Conservation (phyloP, 2,888 invertebrate species). For the Drosophila sordidula region DNA sequence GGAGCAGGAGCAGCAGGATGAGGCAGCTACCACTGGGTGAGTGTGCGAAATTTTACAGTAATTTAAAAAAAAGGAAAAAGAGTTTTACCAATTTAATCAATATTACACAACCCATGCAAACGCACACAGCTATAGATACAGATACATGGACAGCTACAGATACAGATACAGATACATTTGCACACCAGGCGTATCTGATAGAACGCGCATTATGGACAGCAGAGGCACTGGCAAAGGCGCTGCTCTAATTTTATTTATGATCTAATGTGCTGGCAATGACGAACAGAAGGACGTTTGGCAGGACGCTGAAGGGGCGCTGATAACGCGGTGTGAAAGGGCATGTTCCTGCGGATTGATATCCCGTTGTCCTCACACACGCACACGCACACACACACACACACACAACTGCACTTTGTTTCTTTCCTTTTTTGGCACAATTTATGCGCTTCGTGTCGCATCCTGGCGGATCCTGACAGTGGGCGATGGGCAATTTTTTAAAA, state of each 20-base stretch:
- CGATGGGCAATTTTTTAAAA: constrained; percentile 60
- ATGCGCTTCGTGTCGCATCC: constrained; percentile 54
- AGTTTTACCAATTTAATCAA: constrained; percentile 83
- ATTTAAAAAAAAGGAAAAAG: constrained; percentile 76
- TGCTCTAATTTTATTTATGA: constrained; percentile 83
- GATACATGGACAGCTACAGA: constrained; percentile 13
- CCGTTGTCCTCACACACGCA: constrained; percentile 71
- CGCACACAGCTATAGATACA: constrained; percentile 30
- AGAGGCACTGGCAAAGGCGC: constrained; percentile 56
- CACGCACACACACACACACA: constrained; percentile 22
- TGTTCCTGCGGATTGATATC: constrained; percentile 84
- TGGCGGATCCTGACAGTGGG: constrained; percentile 57
- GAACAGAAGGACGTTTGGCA: constrained; percentile 38
- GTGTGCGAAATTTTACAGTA: constrained; percentile 84
- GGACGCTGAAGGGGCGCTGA: constrained; percentile 48
- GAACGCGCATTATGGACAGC: constrained; percentile 73
- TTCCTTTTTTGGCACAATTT: constrained; percentile 55
- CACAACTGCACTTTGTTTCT: constrained; percentile 35
- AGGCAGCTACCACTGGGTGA: constrained; percentile 55
- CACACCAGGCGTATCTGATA: constrained; percentile 75
- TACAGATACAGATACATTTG: constrained; percentile 41
- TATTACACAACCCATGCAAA: constrained; percentile 72
- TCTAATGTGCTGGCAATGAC: constrained; percentile 74
- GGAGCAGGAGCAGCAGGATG: constrained; percentile 4
- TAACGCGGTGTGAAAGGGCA: constrained; percentile 83